Conservation (phyloP, 2,797 vertebrate species). For the Pteropus rufus region DNA sequence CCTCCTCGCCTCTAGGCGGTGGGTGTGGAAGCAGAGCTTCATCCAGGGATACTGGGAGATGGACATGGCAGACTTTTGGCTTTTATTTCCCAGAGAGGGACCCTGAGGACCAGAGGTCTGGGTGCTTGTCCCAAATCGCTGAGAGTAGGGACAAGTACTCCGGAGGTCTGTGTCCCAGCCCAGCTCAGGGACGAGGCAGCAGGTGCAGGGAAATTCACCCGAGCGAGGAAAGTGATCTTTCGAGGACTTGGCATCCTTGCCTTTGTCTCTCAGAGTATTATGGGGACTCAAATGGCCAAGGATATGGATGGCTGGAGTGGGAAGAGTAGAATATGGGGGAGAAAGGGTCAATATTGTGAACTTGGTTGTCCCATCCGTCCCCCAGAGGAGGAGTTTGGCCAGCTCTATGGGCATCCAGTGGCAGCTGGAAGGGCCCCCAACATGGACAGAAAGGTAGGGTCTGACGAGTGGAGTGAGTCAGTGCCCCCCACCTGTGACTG, state of each 20-base stretch:
- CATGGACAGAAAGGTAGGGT: background rate
- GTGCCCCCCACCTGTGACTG: slow-evolving; percentile 63
- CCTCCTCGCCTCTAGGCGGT: background rate
- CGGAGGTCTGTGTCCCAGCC: background rate
- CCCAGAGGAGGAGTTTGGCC: slow-evolving; percentile 64
- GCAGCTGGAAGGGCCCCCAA: background rate
- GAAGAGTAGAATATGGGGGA: no score
- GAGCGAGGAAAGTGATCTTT: background rate
- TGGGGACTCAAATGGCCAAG: background rate
- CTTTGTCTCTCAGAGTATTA: background rate
- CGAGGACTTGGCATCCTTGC: background rate
- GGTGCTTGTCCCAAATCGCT: background rate
- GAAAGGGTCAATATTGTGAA: background rate
- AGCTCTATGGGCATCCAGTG: background rate
- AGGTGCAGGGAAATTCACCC: background rate
- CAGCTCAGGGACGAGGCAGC: background rate
- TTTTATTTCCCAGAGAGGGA: slow-evolving; percentile 22
- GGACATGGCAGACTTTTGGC: no score
- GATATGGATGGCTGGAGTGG: background rate
- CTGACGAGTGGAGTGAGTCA: background rate
- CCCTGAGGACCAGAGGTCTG: background rate
- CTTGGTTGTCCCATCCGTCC: background rate
- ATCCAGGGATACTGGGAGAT: background rate
- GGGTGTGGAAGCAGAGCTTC: background rate
- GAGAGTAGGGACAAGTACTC: background rate